Percentiles rank a stretch among this genome's conserved stretches.
Conservation (phyloP, 92 coral and sea anemone genomes). For the Palythoa heliodiscus region DNA sequence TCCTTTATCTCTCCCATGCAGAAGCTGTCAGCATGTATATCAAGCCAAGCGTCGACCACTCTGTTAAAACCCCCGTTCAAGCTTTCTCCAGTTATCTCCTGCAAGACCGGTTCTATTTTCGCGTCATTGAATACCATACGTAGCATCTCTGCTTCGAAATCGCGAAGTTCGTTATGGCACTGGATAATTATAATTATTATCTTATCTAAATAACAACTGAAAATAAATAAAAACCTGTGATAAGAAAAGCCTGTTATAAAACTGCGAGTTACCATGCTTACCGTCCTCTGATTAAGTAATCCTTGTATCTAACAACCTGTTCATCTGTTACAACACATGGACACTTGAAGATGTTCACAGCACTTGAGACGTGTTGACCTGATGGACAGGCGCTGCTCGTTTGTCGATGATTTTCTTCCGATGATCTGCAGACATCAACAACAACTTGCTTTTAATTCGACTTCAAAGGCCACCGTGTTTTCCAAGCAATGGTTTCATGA, state of each 20-base stretch:
- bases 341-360: slow-evolving; percentile 12
- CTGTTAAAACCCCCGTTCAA: too few species aligned
- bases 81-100: too few species aligned
- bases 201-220: not conserved
- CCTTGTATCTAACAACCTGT: not conserved
- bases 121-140: too few species aligned
- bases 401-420: not conserved
- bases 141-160: too few species aligned
- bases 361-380: slow-evolving; percentile 20
- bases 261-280: not conserved
- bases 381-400: slow-evolving; percentile 25
- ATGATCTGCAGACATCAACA: not conserved
- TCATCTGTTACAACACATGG: slow-evolving; percentile 6
- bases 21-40: too few species aligned
- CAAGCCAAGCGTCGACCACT: too few species aligned
- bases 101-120: too few species aligned
- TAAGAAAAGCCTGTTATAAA: not conserved
- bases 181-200: not conserved
- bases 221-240: not conserved
- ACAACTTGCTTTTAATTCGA: too few species aligned
- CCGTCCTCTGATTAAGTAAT: slow-evolving; percentile 10
- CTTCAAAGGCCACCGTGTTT: too few species aligned
- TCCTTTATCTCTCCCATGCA: too few species aligned
- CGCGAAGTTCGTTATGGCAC: too few species aligned
- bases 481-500: too few species aligned